A percentile compares a stretch with the other conserved stretches of the same genome.
Evolutionary conservation across 2,888 invertebrate genomes (phyloP).

Genomic region (Hypolimnas misippus): DNA sequence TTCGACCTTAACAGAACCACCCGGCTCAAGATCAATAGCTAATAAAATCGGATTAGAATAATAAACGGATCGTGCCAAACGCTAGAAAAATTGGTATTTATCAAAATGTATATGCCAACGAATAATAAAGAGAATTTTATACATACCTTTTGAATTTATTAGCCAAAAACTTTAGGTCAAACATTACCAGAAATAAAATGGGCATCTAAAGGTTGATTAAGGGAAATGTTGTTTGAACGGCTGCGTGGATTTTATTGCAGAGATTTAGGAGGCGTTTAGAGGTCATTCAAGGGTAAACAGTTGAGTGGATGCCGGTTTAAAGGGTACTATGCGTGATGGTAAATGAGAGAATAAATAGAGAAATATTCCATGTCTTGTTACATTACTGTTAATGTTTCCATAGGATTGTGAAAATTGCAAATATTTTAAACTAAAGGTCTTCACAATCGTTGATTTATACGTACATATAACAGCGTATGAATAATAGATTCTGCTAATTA

Average conservation of each 20-base stretch:
- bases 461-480: too few relatives aligned
- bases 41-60: too few relatives aligned
- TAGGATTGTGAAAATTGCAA: not conserved
- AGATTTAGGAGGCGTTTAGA: slow-evolving; percentile 1
- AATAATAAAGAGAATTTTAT: not conserved
- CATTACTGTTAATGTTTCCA: not conserved
- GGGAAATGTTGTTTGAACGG: not conserved
- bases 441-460: too few relatives aligned
- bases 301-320: not conserved
- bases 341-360: not conserved
- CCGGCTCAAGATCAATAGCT: too few relatives aligned
- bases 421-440: too few relatives aligned
- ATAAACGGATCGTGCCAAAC: too few relatives aligned
- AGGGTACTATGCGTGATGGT: not conserved
- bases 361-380: not conserved
- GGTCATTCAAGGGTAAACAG: not conserved
- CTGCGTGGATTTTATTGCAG: slow-evolving; percentile 8
- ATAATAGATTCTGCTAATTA: too few relatives aligned
- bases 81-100: too few relatives aligned
- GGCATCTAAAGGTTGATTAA: not conserved
- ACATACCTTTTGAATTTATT: not conserved
- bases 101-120: not conserved
- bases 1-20: too few relatives aligned
- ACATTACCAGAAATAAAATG: not conserved
- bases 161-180: not conserved